Evolutionary conservation across 1,140 invertebrate genomes (phyloP), one percentile per base, ranked within the genome.

Genomic region (Oncopeltus fasciatus): DNA sequence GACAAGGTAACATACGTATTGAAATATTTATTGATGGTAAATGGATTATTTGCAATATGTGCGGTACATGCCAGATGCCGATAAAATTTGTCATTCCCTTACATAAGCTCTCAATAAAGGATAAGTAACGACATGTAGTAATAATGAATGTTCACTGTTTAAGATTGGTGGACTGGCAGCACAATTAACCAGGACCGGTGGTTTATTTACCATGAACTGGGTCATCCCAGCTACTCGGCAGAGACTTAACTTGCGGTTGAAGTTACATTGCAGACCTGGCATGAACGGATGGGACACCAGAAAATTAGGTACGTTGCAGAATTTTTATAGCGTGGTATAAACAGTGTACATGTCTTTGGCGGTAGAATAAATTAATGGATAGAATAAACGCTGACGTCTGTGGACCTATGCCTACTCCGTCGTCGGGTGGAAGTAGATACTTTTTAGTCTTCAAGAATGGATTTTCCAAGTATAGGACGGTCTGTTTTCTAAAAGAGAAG

Each of bases 391-490:
- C 63, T 31, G 70, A 71, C 62, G 60, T 72, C 3, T 65, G 66
- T 60, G 69, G 70, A 2, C 64, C 68, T 24, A 70, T 72, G 67
- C 43, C 51, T 2, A 51, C 59, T 9, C 33, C 59, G 21, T 70
- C 71, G 0, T 26, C 71, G 4, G 64, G 64, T 2, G 69, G 69
- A 26, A 51, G 60, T 12, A 53, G 64, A 5, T 74, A 71, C 59
- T 71, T 70, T 18, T 61, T 74, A 0, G 44, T 69, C 2, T 69
- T 73, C 46, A 71, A 70, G 46, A 70, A 74, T 63, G 69, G 72
- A 38, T 68, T 51, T 14, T 66, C 68, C 57, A 66, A 68, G 21
- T 38, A 73, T 67, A 31, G 28, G 3, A 59, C 69, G 2, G 66
- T 67, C 20, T 70, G 72, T 53, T 9, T 73, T 4, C n/a, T n/a